Percentiles rank a stretch among this genome's conserved stretches.
These are phyloP conservation scores for Eudyptes chrysolophus DNA, from an alignment of 2,113 vertebrate species.

Conservation along the genomic window DNA sequence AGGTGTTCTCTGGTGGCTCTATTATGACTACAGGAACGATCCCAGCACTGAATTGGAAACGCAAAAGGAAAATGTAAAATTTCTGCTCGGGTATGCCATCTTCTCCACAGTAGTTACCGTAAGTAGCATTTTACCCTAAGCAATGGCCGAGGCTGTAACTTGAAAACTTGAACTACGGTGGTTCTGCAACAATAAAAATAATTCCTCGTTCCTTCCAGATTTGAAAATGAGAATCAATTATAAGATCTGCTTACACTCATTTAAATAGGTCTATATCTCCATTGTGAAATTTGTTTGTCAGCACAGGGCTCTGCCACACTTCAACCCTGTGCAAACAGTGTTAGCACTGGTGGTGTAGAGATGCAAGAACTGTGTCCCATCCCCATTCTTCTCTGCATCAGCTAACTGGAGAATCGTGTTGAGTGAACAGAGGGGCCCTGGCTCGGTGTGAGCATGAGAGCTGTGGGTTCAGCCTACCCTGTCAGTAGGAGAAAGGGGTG, in stretches of 20 bases:
- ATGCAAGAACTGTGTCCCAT: not conserved
- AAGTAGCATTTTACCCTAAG: constrained; percentile 28
- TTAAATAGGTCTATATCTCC: not conserved
- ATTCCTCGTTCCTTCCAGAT: not conserved
- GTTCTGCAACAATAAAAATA: not conserved
- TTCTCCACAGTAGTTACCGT: constrained; percentile 70
- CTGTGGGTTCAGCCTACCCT: not conserved
- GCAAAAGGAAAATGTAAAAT: constrained; percentile 77
- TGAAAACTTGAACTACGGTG: not conserved
- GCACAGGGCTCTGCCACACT: not conserved
- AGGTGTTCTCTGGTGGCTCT: constrained; percentile 81
- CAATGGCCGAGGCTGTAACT: not conserved
- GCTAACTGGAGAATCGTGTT: not conserved
- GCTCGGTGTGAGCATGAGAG: not conserved
- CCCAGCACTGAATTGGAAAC: constrained; percentile 76
- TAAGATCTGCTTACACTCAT: not conserved
- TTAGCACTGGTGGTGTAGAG: not conserved
- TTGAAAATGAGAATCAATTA: not conserved
- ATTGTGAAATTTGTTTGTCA: not conserved
- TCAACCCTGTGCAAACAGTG: not conserved
- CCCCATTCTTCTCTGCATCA: not conserved
- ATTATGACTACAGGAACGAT: constrained; percentile 71
- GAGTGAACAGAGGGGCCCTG: not conserved
- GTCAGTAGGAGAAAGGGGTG: not conserved
- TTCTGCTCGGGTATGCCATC: constrained; percentile 75